Conservation (phyloP, 2,797 vertebrate genomes). For the Phrynocephalus guinanensis region DNA sequence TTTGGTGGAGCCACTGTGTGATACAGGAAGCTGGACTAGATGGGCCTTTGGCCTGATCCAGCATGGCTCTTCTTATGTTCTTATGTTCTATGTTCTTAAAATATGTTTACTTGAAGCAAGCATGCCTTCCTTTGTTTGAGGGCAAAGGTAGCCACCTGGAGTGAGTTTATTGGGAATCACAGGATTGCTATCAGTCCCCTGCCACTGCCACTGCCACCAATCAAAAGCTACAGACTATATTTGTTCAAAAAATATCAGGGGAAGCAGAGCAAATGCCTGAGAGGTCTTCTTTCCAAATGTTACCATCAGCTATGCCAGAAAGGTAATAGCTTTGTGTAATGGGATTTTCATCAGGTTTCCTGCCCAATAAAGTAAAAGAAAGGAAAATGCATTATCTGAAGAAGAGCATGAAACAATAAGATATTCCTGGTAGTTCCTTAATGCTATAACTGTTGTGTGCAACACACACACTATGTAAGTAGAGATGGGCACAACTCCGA, state of each 20-base stretch:
- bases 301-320: slow-evolving; percentile 40
- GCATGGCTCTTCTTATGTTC: too few species aligned
- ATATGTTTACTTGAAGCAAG: background rate
- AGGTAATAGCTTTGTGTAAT: slow-evolving; percentile 53
- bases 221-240: slow-evolving; percentile 21
- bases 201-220: background rate
- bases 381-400: slow-evolving; percentile 43
- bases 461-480: slow-evolving; percentile 9
- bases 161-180: slow-evolving; percentile 30
- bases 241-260: background rate
- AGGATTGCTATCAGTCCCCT: slow-evolving; percentile 7
- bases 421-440: slow-evolving; percentile 30
- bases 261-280: slow-evolving; percentile 40
- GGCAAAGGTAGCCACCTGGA: background rate
- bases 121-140: slow-evolving; percentile 3
- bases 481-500: too few species aligned
- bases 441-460: slow-evolving; percentile 35
- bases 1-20: too few species aligned
- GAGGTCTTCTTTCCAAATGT: slow-evolving; percentile 40
- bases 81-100: too few species aligned
- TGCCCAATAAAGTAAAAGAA: slow-evolving; percentile 51
- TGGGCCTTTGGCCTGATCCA: too few species aligned
- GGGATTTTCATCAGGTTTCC: slow-evolving; percentile 47
- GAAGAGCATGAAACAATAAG: slow-evolving; percentile 39
- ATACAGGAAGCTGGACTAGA: too few species aligned